Evolutionary conservation across 2,888 invertebrate species (phyloP).

Genomic region (Dicyrtomina minuta): DNA sequence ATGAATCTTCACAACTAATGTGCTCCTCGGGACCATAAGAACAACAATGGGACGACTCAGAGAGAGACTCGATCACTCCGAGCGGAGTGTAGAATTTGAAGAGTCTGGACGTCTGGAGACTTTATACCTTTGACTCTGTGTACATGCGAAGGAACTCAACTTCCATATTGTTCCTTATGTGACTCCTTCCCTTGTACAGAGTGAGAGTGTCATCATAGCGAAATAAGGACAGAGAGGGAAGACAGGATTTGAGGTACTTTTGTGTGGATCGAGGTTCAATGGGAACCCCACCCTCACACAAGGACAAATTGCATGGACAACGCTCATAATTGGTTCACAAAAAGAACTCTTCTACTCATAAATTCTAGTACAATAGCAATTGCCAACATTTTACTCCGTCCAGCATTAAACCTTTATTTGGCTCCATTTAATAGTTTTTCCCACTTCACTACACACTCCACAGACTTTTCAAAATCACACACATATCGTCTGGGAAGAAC

Average conservation of each 20-base stretch:
- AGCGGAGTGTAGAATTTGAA: too few species aligned
- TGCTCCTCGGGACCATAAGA: too few species aligned
- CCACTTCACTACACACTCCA: not conserved
- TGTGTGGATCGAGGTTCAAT: not conserved
- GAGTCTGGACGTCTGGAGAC: too few species aligned
- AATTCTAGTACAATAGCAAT: conserved; percentile 1
- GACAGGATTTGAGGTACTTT: too few species aligned
- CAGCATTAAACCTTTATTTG: not conserved
- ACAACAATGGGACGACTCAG: not conserved
- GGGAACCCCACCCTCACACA: conserved; percentile 9
- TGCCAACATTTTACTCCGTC: conserved; percentile 5
- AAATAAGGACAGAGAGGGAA: too few species aligned
- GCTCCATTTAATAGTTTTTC: not conserved
- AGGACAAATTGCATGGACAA: conserved; percentile 7
- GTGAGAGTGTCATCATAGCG: too few species aligned
- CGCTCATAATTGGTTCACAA: not conserved
- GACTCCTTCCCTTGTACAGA: too few species aligned
- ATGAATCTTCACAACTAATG: conserved; percentile 4
- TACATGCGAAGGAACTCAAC: not conserved
- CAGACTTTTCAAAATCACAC: too few species aligned
- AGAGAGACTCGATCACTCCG: too few species aligned
- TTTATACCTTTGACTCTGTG: not conserved
- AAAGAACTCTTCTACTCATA: not conserved
- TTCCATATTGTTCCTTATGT: not conserved
- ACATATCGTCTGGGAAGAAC: too few species aligned